A percentile compares a stretch with the other conserved stretches of the same genome.
Conservation (phyloP, 2,888 invertebrate genomes). For the Drosophila dives region DNA sequence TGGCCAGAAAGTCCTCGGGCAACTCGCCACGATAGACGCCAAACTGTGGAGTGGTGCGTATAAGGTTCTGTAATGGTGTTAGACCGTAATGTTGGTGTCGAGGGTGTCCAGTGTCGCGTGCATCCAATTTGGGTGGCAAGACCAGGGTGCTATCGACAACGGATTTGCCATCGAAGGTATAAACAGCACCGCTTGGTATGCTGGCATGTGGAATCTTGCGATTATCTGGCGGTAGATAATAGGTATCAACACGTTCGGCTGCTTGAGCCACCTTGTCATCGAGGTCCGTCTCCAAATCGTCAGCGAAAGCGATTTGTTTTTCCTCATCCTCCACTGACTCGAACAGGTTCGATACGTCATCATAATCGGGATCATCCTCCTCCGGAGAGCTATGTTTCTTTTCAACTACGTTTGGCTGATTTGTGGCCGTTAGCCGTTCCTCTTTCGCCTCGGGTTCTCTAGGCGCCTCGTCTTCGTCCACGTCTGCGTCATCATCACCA, state of each 20-base stretch:
- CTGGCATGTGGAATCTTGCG: constrained; percentile 82
- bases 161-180: constrained; percentile 91
- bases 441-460: constrained; percentile 26
- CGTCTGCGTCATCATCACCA: constrained; percentile 14
- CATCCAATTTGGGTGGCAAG: constrained; percentile 84
- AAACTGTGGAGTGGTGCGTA: constrained; percentile 89
- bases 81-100: constrained; percentile 76
- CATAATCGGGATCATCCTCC: constrained; percentile 46
- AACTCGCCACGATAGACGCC: constrained; percentile 91
- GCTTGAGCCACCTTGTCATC: constrained; percentile 85
- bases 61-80: constrained; percentile 87
- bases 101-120: constrained; percentile 58
- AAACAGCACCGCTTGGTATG: constrained; percentile 87
- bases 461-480: constrained; percentile 22
- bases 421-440: constrained; percentile 17
- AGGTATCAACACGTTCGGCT: constrained; percentile 90
- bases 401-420: constrained; percentile 2
- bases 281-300: constrained; percentile 71
- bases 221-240: constrained; percentile 90
- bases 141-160: constrained; percentile 88
- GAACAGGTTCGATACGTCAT: constrained; percentile 56
- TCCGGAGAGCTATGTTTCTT: constrained; percentile 35
- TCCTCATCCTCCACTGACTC: constrained; percentile 46
- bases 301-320: constrained; percentile 51
- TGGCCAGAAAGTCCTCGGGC: constrained; percentile 85